Conservation (phyloP, 2,113 vertebrate genomes). For the Orthonyx spaldingii region DNA sequence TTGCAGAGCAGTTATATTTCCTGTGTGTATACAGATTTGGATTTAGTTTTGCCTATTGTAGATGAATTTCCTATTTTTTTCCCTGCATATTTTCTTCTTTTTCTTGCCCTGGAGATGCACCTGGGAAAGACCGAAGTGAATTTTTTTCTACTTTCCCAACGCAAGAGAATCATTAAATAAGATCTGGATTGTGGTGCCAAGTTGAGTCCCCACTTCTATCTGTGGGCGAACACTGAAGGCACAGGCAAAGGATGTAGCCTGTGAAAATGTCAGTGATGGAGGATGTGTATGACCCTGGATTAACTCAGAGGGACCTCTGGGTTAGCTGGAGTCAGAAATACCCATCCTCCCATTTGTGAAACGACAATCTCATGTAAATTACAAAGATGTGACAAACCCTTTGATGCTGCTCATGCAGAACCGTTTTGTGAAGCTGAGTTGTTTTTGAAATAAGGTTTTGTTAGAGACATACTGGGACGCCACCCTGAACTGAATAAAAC, state of each 20-base stretch:
- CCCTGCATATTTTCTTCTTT: not conserved
- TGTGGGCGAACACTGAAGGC: not conserved
- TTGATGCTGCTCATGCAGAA: not conserved
- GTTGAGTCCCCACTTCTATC: not conserved
- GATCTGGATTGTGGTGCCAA: not conserved
- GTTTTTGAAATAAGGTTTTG: not conserved
- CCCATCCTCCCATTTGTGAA: not conserved
- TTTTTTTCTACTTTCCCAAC: not conserved
- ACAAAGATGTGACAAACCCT: not conserved
- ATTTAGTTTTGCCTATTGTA: not conserved
- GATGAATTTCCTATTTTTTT: not conserved
- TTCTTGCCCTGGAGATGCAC: not conserved
- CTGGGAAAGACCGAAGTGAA: not conserved
- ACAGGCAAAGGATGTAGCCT: not conserved
- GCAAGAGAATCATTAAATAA: not conserved
- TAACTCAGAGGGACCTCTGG: not conserved
- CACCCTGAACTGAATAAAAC: not conserved
- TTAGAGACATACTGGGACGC: not conserved
- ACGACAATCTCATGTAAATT: fast-evolving
- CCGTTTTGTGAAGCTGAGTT: not conserved
- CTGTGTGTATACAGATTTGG: not conserved
- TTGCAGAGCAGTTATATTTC: not conserved
- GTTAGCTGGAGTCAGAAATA: not conserved
- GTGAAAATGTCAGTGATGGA: not conserved
- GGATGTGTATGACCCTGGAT: not conserved